Conservation (phyloP, 2,113 vertebrate species). For the Thalassoma bifasciatum region DNA sequence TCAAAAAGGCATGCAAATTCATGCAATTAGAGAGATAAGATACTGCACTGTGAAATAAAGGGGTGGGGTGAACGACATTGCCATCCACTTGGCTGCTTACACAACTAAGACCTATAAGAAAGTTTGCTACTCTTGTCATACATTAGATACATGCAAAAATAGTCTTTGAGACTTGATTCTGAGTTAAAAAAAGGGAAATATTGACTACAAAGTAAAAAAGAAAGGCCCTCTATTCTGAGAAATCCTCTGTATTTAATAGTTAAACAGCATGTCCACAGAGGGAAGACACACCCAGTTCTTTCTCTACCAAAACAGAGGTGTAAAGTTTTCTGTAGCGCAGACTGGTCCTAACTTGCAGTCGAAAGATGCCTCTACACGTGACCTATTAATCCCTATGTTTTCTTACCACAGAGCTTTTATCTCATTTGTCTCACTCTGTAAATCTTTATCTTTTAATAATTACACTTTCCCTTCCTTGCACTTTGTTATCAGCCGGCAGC, state of each 20-base stretch:
- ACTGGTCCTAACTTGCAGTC: slow-evolving; percentile 43
- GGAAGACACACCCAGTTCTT: slow-evolving; percentile 52
- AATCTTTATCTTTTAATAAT: slow-evolving; percentile 7
- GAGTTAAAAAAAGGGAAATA: neutral
- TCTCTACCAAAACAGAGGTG: slow-evolving; percentile 23
- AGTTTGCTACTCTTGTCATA: no score
- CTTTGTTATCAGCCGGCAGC: slow-evolving; percentile 39
- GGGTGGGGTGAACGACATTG: neutral
- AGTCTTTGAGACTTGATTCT: slow-evolving; percentile 1
- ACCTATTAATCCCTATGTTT: neutral
- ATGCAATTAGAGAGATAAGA: neutral
- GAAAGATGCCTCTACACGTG: slow-evolving; percentile 14
- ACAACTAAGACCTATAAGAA: rapidly evolving
- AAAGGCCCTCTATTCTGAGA: slow-evolving; percentile 18
- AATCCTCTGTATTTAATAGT: slow-evolving; percentile 18
- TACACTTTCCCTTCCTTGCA: slow-evolving; percentile 8
- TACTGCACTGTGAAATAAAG: neutral
- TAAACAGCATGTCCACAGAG: slow-evolving; percentile 31
- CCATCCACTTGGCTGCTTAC: no score
- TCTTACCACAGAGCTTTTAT: neutral
- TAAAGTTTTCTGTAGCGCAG: neutral
- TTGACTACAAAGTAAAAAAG: neutral
- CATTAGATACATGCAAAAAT: neutral
- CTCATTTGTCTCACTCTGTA: neutral
- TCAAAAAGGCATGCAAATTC: neutral